Conservation (phyloP, 2,888 invertebrate genomes). For the Troilus luridus region DNA sequence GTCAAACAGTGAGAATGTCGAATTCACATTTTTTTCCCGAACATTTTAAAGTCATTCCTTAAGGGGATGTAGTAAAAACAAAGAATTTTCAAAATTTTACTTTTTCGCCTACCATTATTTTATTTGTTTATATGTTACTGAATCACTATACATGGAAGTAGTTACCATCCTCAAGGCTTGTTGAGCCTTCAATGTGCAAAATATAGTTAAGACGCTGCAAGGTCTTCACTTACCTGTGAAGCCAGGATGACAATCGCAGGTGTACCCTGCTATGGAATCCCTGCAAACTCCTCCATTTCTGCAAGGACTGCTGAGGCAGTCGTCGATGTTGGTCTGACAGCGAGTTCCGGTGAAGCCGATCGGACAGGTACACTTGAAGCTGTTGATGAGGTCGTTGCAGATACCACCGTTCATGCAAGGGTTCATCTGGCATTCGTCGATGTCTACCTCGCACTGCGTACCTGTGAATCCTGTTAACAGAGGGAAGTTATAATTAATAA, state of each 20-base stretch:
- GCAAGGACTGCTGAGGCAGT: constrained; percentile 90
- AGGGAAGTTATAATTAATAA: too few relatives aligned
- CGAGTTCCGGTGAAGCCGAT: constrained; percentile 88
- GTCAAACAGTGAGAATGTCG: too few relatives aligned
- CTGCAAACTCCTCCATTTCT: constrained; percentile 90
- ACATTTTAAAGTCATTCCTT: too few relatives aligned
- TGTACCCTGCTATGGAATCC: constrained; percentile 91
- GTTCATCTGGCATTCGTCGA: constrained; percentile 89
- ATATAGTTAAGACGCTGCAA: too few relatives aligned
- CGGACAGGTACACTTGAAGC: constrained; percentile 89
- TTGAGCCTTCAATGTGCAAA: too few relatives aligned
- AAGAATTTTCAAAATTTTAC: too few relatives aligned
- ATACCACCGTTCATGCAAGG: constrained; percentile 90
- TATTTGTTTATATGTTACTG: too few relatives aligned
- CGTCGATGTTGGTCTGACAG: constrained; percentile 92
- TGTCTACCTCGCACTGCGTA: constrained; percentile 91
- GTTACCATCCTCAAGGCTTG: too few relatives aligned
- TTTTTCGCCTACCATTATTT: too few relatives aligned
- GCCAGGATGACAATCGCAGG: constrained; percentile 91
- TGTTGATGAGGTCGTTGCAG: constrained; percentile 90
- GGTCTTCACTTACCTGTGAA: constrained; percentile 79
- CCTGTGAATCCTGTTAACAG: constrained; percentile 82
- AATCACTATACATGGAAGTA: too few relatives aligned
- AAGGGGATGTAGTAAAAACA: too few relatives aligned
- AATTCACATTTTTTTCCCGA: too few relatives aligned